Base-by-base conservation (phyloP, 2,113 vertebrate species). In the Corythornis vintsioides region DNA sequence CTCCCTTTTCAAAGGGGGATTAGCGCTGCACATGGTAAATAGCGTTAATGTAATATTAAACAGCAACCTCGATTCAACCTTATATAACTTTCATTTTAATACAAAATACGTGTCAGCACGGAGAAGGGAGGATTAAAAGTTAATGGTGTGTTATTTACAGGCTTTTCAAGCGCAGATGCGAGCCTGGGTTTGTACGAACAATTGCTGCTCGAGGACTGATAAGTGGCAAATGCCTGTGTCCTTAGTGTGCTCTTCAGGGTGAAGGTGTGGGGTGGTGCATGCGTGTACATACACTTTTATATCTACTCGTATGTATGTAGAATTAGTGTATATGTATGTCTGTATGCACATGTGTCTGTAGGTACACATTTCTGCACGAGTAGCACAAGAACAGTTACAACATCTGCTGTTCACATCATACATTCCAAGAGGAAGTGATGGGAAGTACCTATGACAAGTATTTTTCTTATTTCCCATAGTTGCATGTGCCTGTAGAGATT, bases 41-140 rank as follows among this genome's bases (percentile, higher is more conserved):
- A 92, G 67, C 22, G 18, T 59, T 96, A 89, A 92, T 93, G 84
- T 83, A 92, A 95, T 92, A 92, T 92, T 92, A 77, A 96, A 94
- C 74, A 83, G 82, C 74, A 91, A 83, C 91, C 94, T 90, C 67
- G 3, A 43, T 87, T 91, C 83, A 76, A 74, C 85, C 92, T 95
- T 95, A 90, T 47, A n/a, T 93, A 95, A 95, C 90, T 94, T 88
- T 28, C 14, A 29, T 80, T 95, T 94, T 53, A 93, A 91, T 83
- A 71, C 52, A n/a, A 11, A 88, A 88, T 86, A 42, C 73, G 7
- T 55, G 72, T 59, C 72, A 52, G 64, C 42, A 47, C 7, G 7
- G 63, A 31, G 33, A 73, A 66, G 78, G 61, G 29, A 31, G 90
- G 79, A 83, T 94, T 90, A 69, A 78, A 86, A 94, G 48, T 96